Conservation (phyloP, 2,888 invertebrate genomes). For the Trichopria drosophilae region DNA sequence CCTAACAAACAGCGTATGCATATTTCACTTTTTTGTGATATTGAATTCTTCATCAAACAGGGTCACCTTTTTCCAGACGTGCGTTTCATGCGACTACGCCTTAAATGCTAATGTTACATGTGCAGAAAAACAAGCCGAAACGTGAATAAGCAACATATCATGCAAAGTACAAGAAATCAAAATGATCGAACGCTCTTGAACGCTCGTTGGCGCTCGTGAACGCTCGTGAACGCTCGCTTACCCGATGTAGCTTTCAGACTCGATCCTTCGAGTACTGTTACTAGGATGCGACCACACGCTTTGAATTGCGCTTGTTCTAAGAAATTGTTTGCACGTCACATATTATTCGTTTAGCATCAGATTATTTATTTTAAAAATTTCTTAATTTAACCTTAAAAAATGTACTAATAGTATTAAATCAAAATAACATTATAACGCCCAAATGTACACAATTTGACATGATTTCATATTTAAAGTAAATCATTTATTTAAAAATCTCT, state of each 20-base stretch:
- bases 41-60: no score
- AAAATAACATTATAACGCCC: no score
- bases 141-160: conserved; percentile 8
- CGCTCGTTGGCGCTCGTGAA: not conserved
- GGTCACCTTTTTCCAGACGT: no score
- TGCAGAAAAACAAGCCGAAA: conserved; percentile 1
- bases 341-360: conserved; percentile 35
- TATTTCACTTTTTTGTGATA: no score
- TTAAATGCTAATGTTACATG: not conserved
- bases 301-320: conserved; percentile 63
- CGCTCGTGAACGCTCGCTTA: conserved; percentile 44
- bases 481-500: no score
- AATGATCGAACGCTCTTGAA: conserved; percentile 7
- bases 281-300: conserved; percentile 65
- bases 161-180: conserved; percentile 13
- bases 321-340: no score
- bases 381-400: no score
- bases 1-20: no score
- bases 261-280: conserved; percentile 55
- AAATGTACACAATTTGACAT: no score
- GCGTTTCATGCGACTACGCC: not conserved
- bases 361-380: no score
- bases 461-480: no score
- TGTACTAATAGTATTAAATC: no score
- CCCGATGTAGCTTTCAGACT: conserved; percentile 51